Percentiles rank a stretch among this genome's conserved stretches.
Evolutionary conservation across 92 coral and sea anemone genomes (phyloP).

Genomic region (Paragorgia papillata): DNA sequence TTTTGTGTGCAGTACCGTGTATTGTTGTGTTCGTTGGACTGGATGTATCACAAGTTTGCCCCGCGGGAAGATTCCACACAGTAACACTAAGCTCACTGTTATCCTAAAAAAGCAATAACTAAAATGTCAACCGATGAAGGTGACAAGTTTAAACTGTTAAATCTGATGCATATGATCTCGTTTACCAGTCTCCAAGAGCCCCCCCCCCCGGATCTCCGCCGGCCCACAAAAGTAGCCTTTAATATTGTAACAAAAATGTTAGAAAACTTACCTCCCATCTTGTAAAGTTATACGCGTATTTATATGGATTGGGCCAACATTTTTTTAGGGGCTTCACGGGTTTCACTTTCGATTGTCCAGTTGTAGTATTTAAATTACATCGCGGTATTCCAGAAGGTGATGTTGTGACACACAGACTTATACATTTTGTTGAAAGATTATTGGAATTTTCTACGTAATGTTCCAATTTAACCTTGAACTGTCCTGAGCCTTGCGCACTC

Average conservation of each 20-base stretch:
- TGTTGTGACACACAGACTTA: conserved; percentile 18
- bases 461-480: background rate
- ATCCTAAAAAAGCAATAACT: conserved; percentile 4
- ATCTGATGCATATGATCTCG: too few relatives aligned
- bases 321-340: background rate
- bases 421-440: background rate
- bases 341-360: background rate
- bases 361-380: conserved; percentile 24
- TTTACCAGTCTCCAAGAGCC: too few relatives aligned
- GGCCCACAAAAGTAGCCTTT: too few relatives aligned
- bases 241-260: too few relatives aligned
- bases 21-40: conserved; percentile 1
- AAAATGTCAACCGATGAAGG: too few relatives aligned
- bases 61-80: conserved; percentile 16
- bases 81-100: conserved; percentile 18
- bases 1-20: background rate
- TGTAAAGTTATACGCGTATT: background rate
- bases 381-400: conserved; percentile 1
- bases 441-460: background rate
- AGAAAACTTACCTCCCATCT: conserved; percentile 22
- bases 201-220: too few relatives aligned
- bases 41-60: background rate
- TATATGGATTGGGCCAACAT: background rate
- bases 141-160: too few relatives aligned
- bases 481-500: background rate